Evolutionary conservation across 2,797 vertebrate species (phyloP).

Genomic region (Aulostomus chinensis): DNA sequence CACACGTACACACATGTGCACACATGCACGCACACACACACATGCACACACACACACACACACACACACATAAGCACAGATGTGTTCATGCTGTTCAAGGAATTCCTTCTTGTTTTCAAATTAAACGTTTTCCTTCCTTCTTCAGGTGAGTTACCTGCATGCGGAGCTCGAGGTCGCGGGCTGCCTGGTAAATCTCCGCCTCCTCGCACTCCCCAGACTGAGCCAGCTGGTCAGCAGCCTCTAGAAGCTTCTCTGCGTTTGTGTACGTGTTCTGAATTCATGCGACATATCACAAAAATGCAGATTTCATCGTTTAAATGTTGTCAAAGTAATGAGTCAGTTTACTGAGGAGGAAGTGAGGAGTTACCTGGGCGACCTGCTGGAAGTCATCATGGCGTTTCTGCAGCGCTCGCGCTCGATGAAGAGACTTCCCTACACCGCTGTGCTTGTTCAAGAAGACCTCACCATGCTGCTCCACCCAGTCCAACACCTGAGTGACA

Average conservation of each 20-base stretch:
- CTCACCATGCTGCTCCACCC: conserved; percentile 98
- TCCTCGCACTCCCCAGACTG: conserved; percentile 95
- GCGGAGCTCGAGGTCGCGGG: conserved; percentile 90
- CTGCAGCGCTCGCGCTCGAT: conserved; percentile 93
- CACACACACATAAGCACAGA: conserved; percentile 1
- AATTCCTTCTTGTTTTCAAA: too few species aligned
- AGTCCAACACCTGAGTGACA: conserved; percentile 89
- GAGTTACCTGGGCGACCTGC: conserved; percentile 91
- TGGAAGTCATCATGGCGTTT: conserved; percentile 98
- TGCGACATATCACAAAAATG: conserved; percentile 38
- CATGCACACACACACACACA: conserved; percentile 1
- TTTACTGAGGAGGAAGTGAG: background rate
- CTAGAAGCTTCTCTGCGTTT: conserved; percentile 95
- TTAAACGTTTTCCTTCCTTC: too few species aligned
- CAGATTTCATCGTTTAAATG: too few species aligned
- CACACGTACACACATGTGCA: background rate
- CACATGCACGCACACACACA: background rate
- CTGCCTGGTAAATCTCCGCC: conserved; percentile 95
- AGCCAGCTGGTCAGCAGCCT: conserved; percentile 92
- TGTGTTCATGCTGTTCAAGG: too few species aligned
- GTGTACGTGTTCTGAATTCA: conserved; percentile 90
- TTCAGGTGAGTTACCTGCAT: conserved; percentile 71
- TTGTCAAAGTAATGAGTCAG: too few species aligned
- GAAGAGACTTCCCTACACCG: conserved; percentile 94
- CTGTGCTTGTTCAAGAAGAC: conserved; percentile 98